Base-by-base conservation (phyloP, 1,140 invertebrate species). In the Chionoecetes opilio region DNA sequence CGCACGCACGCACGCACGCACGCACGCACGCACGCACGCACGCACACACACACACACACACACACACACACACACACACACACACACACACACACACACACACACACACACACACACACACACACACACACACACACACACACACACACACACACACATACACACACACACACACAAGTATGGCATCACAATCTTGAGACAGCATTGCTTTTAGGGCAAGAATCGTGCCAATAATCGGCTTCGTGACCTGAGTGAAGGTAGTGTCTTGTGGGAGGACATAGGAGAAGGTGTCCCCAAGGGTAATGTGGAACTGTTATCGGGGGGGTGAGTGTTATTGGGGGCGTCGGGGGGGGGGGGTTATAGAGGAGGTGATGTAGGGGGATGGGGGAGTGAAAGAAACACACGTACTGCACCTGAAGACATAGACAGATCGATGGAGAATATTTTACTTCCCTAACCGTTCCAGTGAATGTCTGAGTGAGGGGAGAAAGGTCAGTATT, bases 281-380 rank as follows among this genome's bases (percentile, higher is more conserved):
- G 63, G 63, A 21, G 63, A 75, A 21, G 63, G 63, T 21, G 53
- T 26, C 63, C 21, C n/a, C 26, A 75, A n/a, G 21, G 63, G 63
- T 75, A 75, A 75, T 75, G 63, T 75, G n/a, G n/a, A 75, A 75
- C 63, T 75, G 63, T 75, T 75, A 75, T 75, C n/a, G 63, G 63
- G 63, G 35, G 21, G 14, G 86, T 88, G 86, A n/a, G 86, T 53
- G 46, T 53, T 53, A 41, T 29, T 41, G 32, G 21, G 86, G 37
- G 26, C 46, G 31, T 1, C 35, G 1, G 46, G 11, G 88, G 89
- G 8, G 26, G n/a, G 14, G 46, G 88, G 46, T 26, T 38, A 17
- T 32, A 41, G 46, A 63, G 88, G 26, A 63, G 37, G 35, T n/a
- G 87, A n/a, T 26, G 0, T 37, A 46, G 14, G 38, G 32, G n/a